Evolutionary conservation across 2,797 vertebrate species (phyloP).

Genomic region (Xiphophorus birchmanni): DNA sequence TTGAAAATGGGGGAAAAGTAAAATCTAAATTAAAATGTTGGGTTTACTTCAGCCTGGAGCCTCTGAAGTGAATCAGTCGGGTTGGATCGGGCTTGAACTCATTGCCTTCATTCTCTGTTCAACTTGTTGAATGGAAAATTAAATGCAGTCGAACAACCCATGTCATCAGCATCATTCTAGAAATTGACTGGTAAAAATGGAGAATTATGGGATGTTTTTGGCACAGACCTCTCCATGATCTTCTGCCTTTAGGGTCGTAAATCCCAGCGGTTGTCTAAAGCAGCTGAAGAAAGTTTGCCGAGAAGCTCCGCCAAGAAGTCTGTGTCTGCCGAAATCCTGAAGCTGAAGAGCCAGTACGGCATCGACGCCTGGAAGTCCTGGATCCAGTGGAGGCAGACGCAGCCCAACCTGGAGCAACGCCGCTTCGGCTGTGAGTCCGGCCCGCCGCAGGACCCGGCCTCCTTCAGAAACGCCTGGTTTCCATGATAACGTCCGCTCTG

Average conservation of each 20-base stretch:
- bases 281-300: slow-evolving; percentile 57
- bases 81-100: too few relatives aligned
- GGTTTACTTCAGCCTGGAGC: too few relatives aligned
- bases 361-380: slow-evolving; percentile 95
- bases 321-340: slow-evolving; percentile 52
- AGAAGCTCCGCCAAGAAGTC: slow-evolving; percentile 12
- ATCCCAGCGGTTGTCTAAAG: slow-evolving; percentile 33
- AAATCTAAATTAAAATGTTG: too few relatives aligned
- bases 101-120: too few relatives aligned
- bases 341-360: slow-evolving; percentile 91
- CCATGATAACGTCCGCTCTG: background rate
- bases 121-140: too few relatives aligned
- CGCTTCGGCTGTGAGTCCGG: slow-evolving; percentile 87
- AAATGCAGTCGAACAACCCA: too few relatives aligned
- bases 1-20: too few relatives aligned
- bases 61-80: too few relatives aligned
- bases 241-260: slow-evolving; percentile 52
- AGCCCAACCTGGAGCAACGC: slow-evolving; percentile 87
- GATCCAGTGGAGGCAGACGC: slow-evolving; percentile 91
- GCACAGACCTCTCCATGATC: background rate
- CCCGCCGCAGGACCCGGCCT: background rate
- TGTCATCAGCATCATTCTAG: too few relatives aligned
- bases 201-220: too few relatives aligned
- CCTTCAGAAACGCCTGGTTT: too few relatives aligned
- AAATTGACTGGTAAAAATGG: too few relatives aligned